Percentiles rank a stretch among this genome's conserved stretches.
Evolutionary conservation across 2,888 invertebrate genomes (phyloP).

Genomic region (Ethmia dodecea): DNA sequence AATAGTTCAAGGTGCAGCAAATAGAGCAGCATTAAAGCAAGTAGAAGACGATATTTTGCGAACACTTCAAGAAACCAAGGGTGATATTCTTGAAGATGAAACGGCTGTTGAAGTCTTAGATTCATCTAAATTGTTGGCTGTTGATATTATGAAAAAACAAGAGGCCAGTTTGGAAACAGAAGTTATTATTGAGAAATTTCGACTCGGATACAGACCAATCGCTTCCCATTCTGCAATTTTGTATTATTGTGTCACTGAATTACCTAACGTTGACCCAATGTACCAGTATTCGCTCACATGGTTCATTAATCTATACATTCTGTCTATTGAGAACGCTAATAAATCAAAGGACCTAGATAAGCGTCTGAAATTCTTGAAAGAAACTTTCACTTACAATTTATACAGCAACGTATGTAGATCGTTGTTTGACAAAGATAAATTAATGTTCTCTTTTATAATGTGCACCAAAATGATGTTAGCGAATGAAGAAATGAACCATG

Average conservation of each 20-base stretch:
- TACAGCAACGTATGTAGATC: constrained; percentile 90
- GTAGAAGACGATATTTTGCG: constrained; percentile 93
- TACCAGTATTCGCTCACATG: constrained; percentile 92
- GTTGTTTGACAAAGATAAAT: constrained; percentile 91
- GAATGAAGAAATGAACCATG: constrained; percentile 75
- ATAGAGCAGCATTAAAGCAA: constrained; percentile 87
- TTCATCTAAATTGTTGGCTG: constrained; percentile 88
- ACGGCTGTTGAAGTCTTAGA: constrained; percentile 91
- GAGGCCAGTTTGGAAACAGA: constrained; percentile 87
- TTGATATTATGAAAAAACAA: constrained; percentile 90
- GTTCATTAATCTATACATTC: constrained; percentile 90
- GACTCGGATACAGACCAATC: constrained; percentile 85
- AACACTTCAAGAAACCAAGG: constrained; percentile 88
- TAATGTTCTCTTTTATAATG: constrained; percentile 88
- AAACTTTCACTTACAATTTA: constrained; percentile 88
- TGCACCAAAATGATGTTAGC: constrained; percentile 83
- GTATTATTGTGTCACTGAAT: constrained; percentile 89
- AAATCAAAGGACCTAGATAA: constrained; percentile 84
- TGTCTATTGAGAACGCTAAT: constrained; percentile 86
- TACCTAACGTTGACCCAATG: constrained; percentile 92
- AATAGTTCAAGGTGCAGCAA: constrained; percentile 87
- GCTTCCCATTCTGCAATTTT: constrained; percentile 88
- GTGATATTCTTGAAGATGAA: constrained; percentile 95
- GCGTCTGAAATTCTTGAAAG: constrained; percentile 82
- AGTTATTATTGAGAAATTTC: constrained; percentile 85